Percentiles rank a stretch among this genome's conserved stretches.
These are phyloP conservation scores for Platysteira castanea DNA, from an alignment of 2,113 vertebrate genomes.

Conservation along the genomic window DNA sequence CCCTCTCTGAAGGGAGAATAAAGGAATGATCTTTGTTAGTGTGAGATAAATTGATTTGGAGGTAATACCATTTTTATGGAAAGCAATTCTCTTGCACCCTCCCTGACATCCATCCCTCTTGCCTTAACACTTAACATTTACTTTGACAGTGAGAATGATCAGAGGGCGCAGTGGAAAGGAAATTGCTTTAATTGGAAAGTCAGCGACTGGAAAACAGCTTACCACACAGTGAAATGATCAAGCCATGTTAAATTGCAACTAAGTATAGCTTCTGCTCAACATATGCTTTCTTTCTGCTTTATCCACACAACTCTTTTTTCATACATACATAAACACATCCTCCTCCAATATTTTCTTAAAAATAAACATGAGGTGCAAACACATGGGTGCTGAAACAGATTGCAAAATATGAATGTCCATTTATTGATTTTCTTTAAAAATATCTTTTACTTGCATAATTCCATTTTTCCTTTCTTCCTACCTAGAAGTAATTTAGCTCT, in stretches of 20 bases:
- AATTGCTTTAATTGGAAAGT: constrained; percentile 59
- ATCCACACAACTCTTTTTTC: neutral
- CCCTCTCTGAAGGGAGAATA: constrained; percentile 84
- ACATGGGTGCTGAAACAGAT: neutral
- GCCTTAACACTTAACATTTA: constrained; percentile 48
- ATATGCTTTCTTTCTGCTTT: constrained; percentile 8
- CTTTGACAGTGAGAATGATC: constrained; percentile 10
- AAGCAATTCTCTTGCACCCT: neutral
- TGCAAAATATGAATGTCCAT: neutral
- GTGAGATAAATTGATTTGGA: constrained; percentile 4
- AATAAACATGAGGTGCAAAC: neutral
- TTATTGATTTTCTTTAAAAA: neutral
- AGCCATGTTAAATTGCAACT: neutral
- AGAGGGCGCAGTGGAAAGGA: constrained; percentile 25
- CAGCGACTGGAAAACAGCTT: constrained; percentile 51
- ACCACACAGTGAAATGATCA: constrained; percentile 37
- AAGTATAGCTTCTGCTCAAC: constrained; percentile 31
- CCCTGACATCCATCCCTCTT: constrained; percentile 5
- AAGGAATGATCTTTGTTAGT: constrained; percentile 55
- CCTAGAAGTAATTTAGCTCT: neutral
- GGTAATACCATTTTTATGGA: constrained; percentile 26
- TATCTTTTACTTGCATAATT: neutral
- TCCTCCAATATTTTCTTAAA: neutral
- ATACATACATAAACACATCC: neutral
- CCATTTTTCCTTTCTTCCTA: neutral